These are phyloP conservation scores for Hemibagrus guttatus DNA, from an alignment of 2,797 vertebrate species.

Conservation along the genomic window DNA sequence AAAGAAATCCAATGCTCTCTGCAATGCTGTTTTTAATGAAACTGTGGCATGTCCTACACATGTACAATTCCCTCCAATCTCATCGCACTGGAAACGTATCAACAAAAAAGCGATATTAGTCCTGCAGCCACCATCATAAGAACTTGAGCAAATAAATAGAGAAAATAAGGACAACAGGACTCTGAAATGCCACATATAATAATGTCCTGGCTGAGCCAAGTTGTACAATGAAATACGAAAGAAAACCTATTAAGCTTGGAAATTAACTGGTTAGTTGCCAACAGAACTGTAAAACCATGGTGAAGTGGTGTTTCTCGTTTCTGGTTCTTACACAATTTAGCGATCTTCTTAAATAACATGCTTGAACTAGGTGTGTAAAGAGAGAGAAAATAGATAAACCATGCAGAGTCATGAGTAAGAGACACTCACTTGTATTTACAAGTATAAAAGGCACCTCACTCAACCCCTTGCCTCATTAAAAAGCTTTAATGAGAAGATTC, in stretches of 20 bases:
- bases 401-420: background rate
- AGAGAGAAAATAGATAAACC: background rate
- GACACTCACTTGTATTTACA: background rate
- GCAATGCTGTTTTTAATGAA: slow-evolving; percentile 2
- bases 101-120: slow-evolving; percentile 33
- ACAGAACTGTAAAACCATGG: background rate
- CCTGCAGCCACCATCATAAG: slow-evolving; percentile 7
- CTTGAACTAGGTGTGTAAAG: background rate
- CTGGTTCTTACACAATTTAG: background rate
- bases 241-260: background rate
- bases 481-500: background rate
- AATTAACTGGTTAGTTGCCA: background rate
- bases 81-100: background rate
- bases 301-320: background rate
- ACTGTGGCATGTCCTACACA: background rate
- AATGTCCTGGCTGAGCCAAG: background rate
- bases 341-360: background rate
- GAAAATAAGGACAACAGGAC: slow-evolving; percentile 18
- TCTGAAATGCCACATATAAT: slow-evolving; percentile 12
- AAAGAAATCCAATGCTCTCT: slow-evolving; percentile 15
- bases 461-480: background rate
- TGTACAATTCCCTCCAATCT: background rate
- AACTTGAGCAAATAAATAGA: background rate
- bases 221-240: background rate
- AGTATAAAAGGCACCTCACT: background rate